phyloP scores from a whole-genome alignment of 2,113 vertebrate genomes.

The Peromyscus polionotus region DNA sequence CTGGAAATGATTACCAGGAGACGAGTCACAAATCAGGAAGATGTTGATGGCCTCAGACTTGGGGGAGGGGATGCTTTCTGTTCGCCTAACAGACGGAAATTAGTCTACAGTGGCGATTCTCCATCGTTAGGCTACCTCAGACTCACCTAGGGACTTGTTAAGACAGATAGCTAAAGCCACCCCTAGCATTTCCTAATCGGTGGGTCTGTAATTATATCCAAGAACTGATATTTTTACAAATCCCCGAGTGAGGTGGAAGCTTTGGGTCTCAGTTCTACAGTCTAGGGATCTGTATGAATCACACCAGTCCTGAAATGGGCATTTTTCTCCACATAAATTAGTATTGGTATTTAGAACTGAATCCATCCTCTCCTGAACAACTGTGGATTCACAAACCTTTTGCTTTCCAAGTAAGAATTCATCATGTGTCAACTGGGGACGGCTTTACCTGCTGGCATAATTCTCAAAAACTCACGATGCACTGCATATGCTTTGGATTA shows the following conservation, averaged over 20 bases:
- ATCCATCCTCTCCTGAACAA: background rate
- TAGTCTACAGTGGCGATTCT: constrained; percentile 45
- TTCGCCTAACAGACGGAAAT: constrained; percentile 36
- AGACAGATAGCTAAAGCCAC: background rate
- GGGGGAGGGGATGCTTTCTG: background rate
- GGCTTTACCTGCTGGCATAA: background rate
- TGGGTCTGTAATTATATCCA: constrained; percentile 2
- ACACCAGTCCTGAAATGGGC: background rate
- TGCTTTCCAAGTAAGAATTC: constrained; percentile 40
- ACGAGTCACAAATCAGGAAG: constrained; percentile 66
- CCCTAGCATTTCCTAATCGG: background rate
- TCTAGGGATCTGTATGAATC: background rate
- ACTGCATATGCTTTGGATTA: background rate
- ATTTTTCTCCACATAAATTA: background rate
- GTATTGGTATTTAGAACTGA: constrained; percentile 28
- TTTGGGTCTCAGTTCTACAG: background rate
- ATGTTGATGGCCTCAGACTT: constrained; percentile 27
- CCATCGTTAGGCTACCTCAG: background rate
- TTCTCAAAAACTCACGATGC: background rate
- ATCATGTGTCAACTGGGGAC: background rate
- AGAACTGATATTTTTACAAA: constrained; percentile 44
- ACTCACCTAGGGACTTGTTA: constrained; percentile 59
- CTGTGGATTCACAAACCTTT: constrained; percentile 1
- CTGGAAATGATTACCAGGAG: constrained; percentile 53
- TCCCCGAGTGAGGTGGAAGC: background rate